Conservation (phyloP, 1,140 invertebrate genomes). For the Streblospio benedicti region DNA sequence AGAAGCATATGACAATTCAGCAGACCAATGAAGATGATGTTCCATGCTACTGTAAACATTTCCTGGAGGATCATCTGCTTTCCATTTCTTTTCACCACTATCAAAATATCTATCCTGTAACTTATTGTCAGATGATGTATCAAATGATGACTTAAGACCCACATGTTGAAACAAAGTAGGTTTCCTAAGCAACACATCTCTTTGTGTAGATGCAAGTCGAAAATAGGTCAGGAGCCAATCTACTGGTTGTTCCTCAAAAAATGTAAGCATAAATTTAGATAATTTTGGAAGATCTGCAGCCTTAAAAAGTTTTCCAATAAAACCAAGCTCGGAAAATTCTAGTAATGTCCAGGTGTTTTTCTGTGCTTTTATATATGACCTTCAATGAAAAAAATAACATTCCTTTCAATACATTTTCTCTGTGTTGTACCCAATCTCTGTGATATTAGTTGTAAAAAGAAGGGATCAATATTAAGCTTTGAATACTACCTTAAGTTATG, state of each 20-base stretch:
- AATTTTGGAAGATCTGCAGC: conserved; percentile 30
- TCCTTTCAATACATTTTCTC: too few relatives aligned
- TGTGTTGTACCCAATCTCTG: too few relatives aligned
- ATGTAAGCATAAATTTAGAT: conserved; percentile 29
- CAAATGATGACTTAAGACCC: conserved; percentile 37
- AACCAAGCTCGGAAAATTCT: conserved; percentile 40
- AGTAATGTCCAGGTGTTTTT: conserved; percentile 39
- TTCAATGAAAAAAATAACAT: too few relatives aligned
- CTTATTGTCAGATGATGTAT: conserved; percentile 12
- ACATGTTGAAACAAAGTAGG: conserved; percentile 42
- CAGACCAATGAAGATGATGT: too few relatives aligned
- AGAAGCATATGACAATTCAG: too few relatives aligned
- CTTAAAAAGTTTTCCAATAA: conserved; percentile 42
- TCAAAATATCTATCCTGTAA: conserved; percentile 12
- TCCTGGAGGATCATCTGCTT: too few relatives aligned
- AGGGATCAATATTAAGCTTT: too few relatives aligned
- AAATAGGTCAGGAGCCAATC: conserved; percentile 37
- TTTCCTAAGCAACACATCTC: conserved; percentile 15
- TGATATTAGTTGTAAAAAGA: neutral
- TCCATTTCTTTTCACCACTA: too few relatives aligned
- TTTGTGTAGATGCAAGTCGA: conserved; percentile 22
- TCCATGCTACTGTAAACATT: too few relatives aligned
- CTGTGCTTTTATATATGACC: too few relatives aligned
- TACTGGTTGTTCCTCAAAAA: conserved; percentile 38
- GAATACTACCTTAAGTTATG: too few relatives aligned